Evolutionary conservation across 2,797 vertebrate species (phyloP), one percentile per base, ranked within the genome.

Genomic region (Coracias cyanogaster): DNA sequence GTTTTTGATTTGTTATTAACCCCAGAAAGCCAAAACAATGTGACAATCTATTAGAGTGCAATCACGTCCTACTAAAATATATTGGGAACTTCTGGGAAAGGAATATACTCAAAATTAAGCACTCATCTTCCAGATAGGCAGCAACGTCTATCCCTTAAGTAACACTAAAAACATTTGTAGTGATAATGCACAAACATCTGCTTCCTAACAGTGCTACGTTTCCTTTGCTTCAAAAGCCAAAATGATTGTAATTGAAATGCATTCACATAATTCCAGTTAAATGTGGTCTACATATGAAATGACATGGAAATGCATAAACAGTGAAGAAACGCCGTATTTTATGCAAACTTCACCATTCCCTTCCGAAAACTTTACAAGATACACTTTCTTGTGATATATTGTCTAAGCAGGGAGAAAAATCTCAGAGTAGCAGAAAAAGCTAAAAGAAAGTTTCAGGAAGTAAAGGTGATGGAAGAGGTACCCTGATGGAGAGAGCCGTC

Each of bases 361-460:
- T 84, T 90, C 45, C 52, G 52, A 54, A 88, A 96, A 91, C 86
- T 89, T 93, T 29, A n/a, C 12, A 43, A 76, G 49, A 46, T 15
- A 61, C 7, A 20, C 24, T 64, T 67, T 60, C 48, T 80, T 54
- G 48, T 7, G 43, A n/a, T 7, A 12, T 15, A 9, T 70, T 70
- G 21, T 8, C 28, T 31, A 60, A 35, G 10, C 41, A 58, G 16
- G 43, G 21, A 79, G 33, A 31, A 74, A 71, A 80, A 94, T 39
- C 29, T 77, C 5, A 1, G 31, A 77, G 60, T 33, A 90, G 65
- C 0, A 83, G 24, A 86, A 73, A 5, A 61, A 14, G 24, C n/a
- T 46, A 33, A 54, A 72, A 51, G 49, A 86, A 96, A 97, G 94
- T 96, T 96, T 89, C 57, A 37, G 67, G 69, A 82, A 92, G 87